Base-by-base conservation (phyloP, 2,888 invertebrate species). In the Girardia tigrina region DNA sequence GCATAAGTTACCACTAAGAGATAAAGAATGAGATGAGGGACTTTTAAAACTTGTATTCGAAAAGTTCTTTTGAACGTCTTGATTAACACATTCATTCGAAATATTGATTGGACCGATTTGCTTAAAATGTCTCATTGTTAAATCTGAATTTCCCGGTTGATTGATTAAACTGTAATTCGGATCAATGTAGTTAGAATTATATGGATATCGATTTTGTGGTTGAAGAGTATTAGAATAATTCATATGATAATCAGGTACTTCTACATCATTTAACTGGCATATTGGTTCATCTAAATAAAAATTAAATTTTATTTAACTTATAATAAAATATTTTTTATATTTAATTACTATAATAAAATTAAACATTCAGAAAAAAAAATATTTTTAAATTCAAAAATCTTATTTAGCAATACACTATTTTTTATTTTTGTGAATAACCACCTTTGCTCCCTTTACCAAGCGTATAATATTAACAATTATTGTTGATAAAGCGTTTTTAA, bases 161-260 rank as follows among this genome's bases (percentile, higher is more conserved):
- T 56, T 56, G n/a, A 56, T 4, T 2, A 56, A 16, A 56, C n/a
- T 56, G n/a, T 56, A 56, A 56, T 56, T 56, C 23, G 56, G 56
- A 56, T 56, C 56, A 6, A 56, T 4, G 56, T 56, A 56, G 23
- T 56, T 56, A 12, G 56, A n/a, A 16, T 4, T 56, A 23, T 56
- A 56, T n/a, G 56, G n/a, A 56, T 56, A 56, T 56, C 56, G 56
- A 56, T 56, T 56, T 56, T 56, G 56, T n/a, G 56, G 56, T 16
- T 56, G 56, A 20, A 56, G 56, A 56, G 56, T 56, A 56, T 56
- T 56, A 56, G 56, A 56, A 56, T 20, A 56, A 4, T n/a, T 56
- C 56, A 56, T 56, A n/a, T 56, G 56, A n/a, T 56, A 56, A 56
- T 56, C 56, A 20, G 56, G 4, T 20, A 56, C 56, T 20, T 56